Evolutionary conservation across 2,113 vertebrate species (phyloP).

Genomic region (Centropristis striata): DNA sequence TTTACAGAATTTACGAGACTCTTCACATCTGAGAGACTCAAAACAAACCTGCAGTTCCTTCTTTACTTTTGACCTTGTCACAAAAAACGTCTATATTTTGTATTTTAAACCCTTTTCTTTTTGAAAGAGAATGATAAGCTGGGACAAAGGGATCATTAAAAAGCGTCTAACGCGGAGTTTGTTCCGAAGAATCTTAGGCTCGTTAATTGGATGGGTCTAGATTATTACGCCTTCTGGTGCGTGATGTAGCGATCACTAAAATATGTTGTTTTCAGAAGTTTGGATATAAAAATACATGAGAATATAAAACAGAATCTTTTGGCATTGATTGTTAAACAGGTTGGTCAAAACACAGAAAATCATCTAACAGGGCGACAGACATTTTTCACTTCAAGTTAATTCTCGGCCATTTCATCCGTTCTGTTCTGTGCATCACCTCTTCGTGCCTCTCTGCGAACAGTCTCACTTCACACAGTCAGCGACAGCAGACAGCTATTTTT

Average conservation of each 20-base stretch:
- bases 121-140: not conserved
- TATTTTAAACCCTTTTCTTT: not conserved
- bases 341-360: slow-evolving; percentile 42
- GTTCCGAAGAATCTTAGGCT: too few relatives aligned
- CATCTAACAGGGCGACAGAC: slow-evolving; percentile 19
- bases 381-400: slow-evolving; percentile 12
- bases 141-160: not conserved
- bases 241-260: slow-evolving; percentile 21
- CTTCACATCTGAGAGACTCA: not conserved
- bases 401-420: not conserved
- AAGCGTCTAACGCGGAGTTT: not conserved
- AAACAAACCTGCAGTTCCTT: not conserved
- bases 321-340: slow-evolving; percentile 57
- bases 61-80: slow-evolving; percentile 1
- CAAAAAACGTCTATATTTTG: not conserved
- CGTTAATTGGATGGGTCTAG: not conserved
- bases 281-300: slow-evolving; percentile 69
- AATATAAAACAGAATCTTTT: slow-evolving; percentile 67
- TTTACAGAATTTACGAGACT: not conserved
- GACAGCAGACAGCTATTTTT: slow-evolving; percentile 63
- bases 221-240: not conserved
- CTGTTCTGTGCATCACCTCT: not conserved
- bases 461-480: not conserved
- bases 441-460: not conserved
- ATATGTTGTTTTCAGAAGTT: slow-evolving; percentile 32